Evolutionary conservation across 2,113 vertebrate genomes (phyloP).

Genomic region (Aegotheles bennettii): DNA sequence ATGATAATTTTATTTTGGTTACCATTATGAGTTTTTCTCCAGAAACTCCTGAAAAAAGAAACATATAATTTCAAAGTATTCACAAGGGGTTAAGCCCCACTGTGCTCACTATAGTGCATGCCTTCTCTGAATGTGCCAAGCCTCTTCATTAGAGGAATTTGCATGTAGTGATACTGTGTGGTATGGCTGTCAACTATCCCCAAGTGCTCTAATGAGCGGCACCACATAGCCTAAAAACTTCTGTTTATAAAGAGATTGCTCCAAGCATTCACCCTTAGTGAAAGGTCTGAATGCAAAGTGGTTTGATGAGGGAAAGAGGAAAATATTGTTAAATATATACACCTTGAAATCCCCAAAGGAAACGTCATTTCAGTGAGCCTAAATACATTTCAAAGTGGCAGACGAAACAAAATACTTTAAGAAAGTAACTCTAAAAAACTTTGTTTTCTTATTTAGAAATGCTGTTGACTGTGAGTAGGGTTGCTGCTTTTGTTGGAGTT

Average conservation of each 20-base stretch:
- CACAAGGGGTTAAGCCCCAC: neutral
- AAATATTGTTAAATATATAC: neutral
- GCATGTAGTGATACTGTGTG: neutral
- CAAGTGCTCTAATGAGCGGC: neutral
- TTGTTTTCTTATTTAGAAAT: constrained; percentile 27
- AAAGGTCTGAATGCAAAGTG: constrained; percentile 28
- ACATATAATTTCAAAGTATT: neutral
- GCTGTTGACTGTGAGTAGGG: constrained; percentile 7
- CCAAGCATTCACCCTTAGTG: neutral
- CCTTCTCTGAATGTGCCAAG: neutral
- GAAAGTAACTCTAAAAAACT: constrained; percentile 28
- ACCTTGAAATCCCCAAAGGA: neutral
- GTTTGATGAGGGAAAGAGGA: neutral
- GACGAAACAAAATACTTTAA: neutral
- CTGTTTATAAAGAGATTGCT: constrained; percentile 2
- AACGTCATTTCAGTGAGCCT: neutral
- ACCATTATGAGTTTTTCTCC: neutral
- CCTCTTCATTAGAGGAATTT: constrained; percentile 43
- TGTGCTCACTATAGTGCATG: neutral
- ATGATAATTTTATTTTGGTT: neutral
- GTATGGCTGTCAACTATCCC: neutral
- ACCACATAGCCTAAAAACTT: neutral
- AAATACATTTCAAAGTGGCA: constrained; percentile 27
- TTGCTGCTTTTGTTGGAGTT: constrained; percentile 27
- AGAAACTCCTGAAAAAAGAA: neutral